Evolutionary conservation across 2,888 invertebrate species (phyloP), one percentile per base, ranked within the genome.

Genomic region (Brachypalpus laphriformis): DNA sequence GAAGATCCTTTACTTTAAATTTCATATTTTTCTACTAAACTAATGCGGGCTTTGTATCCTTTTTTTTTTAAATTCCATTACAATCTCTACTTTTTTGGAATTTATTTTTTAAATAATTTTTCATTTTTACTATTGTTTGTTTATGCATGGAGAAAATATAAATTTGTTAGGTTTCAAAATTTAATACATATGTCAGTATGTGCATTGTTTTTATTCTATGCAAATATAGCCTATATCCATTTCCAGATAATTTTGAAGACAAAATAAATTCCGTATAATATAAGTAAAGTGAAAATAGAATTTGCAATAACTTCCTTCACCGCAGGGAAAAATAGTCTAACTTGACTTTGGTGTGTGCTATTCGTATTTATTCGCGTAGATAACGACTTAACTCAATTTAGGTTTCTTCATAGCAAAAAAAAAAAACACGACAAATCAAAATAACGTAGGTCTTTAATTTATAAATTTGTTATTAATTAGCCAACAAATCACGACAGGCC

Each of bases 1-100:
- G 72, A 80, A 65, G 78, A 65, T 63, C 34, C 8, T 56, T 11
- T 56, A 2, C 14, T 56, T 16, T 56, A 9, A 34, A 56, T 47
- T 2, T 16, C 18, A 16, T 45, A 18, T 7, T 28, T 49, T 22
- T 1, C 49, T 49, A 16, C 18, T 45, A 4, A 16, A 16, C 3
- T 45, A 16, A 2, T 16, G n/a, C n/a, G n/a, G n/a, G n/a, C n/a
- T n/a, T n/a, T n/a, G n/a, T n/a, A n/a, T n/a, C n/a, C n/a, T n/a
- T n/a, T n/a, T n/a, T n/a, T n/a, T n/a, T n/a, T n/a, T n/a, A n/a
- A n/a, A n/a, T n/a, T n/a, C n/a, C n/a, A n/a, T n/a, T n/a, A n/a
- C n/a, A n/a, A n/a, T n/a, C n/a, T n/a, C n/a, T n/a, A n/a, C 2
- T 3, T 45, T 45, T 45, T 45, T 18, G 45, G 22, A 8, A 20